A percentile compares a stretch with the other conserved stretches of the same genome.
Evolutionary conservation across 2,888 invertebrate species (phyloP).

Genomic region (Philereme vetulata): DNA sequence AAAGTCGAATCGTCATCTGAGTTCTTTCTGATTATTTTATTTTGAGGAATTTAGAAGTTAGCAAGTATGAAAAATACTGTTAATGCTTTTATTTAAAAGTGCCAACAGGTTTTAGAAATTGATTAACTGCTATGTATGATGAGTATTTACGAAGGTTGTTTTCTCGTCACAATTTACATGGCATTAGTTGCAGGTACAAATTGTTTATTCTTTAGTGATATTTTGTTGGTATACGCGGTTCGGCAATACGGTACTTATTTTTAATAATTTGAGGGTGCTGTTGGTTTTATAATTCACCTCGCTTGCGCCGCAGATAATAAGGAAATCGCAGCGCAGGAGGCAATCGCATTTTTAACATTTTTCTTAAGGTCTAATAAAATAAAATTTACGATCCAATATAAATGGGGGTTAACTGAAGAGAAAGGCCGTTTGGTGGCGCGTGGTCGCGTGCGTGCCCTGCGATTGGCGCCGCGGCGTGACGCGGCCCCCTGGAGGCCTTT

Average conservation of each 20-base stretch:
- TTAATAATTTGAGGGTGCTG: background rate
- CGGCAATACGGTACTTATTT: background rate
- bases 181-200: no score
- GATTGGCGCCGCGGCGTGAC: constrained; percentile 4
- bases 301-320: constrained; percentile 58
- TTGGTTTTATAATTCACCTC: constrained; percentile 41
- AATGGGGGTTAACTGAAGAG: constrained; percentile 1
- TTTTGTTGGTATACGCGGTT: background rate
- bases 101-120: no score
- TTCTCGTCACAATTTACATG: no score
- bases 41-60: no score
- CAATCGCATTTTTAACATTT: constrained; percentile 55
- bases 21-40: no score
- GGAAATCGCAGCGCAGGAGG: constrained; percentile 62
- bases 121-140: no score
- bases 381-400: constrained; percentile 14
- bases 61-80: no score
- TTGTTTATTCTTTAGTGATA: no score
- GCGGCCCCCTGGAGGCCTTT: constrained; percentile 46
- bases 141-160: no score
- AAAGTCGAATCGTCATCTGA: no score
- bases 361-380: constrained; percentile 32
- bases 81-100: no score
- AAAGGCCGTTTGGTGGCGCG: constrained; percentile 9
- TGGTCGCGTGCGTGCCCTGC: constrained; percentile 9